Evolutionary conservation across 2,113 vertebrate genomes (phyloP).

Genomic region (Poeciliopsis prolifica): DNA sequence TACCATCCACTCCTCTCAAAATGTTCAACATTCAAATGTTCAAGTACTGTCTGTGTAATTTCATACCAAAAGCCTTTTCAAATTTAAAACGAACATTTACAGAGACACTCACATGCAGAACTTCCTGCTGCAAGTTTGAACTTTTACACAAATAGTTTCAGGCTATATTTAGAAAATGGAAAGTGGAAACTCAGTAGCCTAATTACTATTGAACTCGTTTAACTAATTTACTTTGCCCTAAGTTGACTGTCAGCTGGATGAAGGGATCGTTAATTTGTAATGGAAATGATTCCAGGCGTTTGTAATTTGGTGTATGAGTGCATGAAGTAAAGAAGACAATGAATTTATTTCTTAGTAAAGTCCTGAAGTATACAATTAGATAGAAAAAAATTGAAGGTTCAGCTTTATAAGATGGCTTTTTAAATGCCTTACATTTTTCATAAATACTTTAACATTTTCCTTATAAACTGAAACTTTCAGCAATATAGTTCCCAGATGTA

Average conservation of each 20-base stretch:
- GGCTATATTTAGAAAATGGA: constrained; percentile 43
- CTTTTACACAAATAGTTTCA: constrained; percentile 42
- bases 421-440: constrained; percentile 1
- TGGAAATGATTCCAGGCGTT: constrained; percentile 35
- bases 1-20: constrained; percentile 40
- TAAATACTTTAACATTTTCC: background rate
- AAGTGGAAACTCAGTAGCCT: constrained; percentile 49
- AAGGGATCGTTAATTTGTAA: constrained; percentile 39
- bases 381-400: background rate
- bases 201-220: constrained; percentile 65
- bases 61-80: background rate
- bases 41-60: background rate
- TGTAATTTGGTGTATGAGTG: constrained; percentile 1
- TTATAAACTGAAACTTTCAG: background rate
- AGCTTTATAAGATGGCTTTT: constrained; percentile 15
- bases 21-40: constrained; percentile 14
- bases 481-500: background rate
- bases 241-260: constrained; percentile 48
- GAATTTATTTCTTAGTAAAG: background rate
- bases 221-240: constrained; percentile 47
- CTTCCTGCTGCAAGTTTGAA: constrained; percentile 13
- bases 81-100: background rate
- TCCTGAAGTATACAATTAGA: background rate
- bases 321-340: constrained; percentile 8
- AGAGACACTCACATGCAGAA: constrained; percentile 5